A percentile compares a stretch with the other conserved stretches of the same genome.
Conservation (phyloP, 2,113 vertebrate genomes). For the Cyanoliseus patagonus region DNA sequence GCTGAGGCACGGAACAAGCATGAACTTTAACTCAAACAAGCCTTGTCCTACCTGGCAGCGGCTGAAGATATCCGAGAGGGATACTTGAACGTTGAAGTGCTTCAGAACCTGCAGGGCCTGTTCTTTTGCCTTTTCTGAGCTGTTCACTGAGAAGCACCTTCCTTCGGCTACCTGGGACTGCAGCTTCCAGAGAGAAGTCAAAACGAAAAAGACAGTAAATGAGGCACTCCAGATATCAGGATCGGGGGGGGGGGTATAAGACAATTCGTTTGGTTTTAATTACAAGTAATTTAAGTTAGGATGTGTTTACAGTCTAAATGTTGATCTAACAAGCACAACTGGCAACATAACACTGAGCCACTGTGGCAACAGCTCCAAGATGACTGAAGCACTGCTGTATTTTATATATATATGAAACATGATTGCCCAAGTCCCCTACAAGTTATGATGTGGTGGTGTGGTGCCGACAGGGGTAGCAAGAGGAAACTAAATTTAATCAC, state of each 20-base stretch:
- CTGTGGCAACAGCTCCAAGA: not conserved
- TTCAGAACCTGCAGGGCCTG: constrained; percentile 81
- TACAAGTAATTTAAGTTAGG: not conserved
- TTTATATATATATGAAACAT: not conserved
- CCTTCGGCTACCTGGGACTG: constrained; percentile 86
- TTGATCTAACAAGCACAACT: not conserved
- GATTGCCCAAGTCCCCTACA: not conserved
- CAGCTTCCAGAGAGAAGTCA: constrained; percentile 70
- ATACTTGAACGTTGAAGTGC: constrained; percentile 82
- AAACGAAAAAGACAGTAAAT: not conserved
- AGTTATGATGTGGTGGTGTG: not conserved
- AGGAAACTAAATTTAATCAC: not conserved
- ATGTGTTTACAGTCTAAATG: not conserved
- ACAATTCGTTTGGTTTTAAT: not conserved
- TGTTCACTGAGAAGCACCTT: constrained; percentile 82
- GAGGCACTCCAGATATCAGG: not conserved
- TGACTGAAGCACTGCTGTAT: not conserved
- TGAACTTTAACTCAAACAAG: not conserved
- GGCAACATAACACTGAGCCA: not conserved
- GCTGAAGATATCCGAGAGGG: constrained; percentile 81
- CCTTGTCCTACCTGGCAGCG: constrained; percentile 83
- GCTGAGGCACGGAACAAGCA: not conserved
- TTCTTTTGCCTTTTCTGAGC: constrained; percentile 83
- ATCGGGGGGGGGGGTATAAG: not conserved
- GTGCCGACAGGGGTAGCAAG: not conserved